phyloP scores from a whole-genome alignment of 2,113 vertebrate species.

The Macroglossus sobrinus region DNA sequence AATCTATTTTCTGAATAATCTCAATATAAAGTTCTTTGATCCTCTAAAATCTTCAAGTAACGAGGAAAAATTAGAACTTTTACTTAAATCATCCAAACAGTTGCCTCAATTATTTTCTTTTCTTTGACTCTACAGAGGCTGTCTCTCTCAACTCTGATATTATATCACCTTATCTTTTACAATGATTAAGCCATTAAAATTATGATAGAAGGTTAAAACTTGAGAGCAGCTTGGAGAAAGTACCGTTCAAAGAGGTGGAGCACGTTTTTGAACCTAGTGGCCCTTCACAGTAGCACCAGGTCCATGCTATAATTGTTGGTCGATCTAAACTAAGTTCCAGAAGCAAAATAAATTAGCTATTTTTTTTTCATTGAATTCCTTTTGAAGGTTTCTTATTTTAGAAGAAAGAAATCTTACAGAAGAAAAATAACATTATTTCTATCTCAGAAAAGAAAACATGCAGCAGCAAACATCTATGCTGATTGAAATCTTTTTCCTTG shows the following conservation, averaged over 20 bases:
- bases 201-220: neutral
- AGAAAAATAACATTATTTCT: neutral
- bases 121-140: fast-evolving
- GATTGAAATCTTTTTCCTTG: neutral
- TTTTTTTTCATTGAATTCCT: neutral
- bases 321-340: neutral
- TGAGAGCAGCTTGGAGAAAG: neutral
- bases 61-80: neutral
- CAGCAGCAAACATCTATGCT: neutral
- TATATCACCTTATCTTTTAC: neutral
- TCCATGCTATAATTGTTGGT: too few relatives aligned
- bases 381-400: neutral
- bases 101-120: neutral
- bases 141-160: too few relatives aligned
- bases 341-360: neutral
- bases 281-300: fast-evolving
- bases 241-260: too few relatives aligned
- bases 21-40: neutral
- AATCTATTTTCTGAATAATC: neutral
- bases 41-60: neutral
- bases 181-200: neutral
- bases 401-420: neutral
- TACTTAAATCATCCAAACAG: neutral
- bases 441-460: neutral
- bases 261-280: neutral